Evolutionary conservation across 2,113 vertebrate species (phyloP).

Genomic region (Ciconia stormi): DNA sequence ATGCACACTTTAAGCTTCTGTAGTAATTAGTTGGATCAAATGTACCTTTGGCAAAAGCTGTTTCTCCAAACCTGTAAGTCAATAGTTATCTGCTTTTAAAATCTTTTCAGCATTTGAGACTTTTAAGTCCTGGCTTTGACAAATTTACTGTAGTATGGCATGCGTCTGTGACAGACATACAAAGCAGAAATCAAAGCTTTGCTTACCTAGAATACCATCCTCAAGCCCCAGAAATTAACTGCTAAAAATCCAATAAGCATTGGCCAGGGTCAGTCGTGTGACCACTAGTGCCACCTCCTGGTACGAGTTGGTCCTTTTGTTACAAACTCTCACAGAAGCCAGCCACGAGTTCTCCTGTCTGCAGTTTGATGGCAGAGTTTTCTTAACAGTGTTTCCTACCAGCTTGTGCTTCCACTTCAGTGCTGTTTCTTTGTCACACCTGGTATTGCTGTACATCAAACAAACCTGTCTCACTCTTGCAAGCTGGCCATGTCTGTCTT

Average conservation of each 20-base stretch:
- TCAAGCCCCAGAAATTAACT: background rate
- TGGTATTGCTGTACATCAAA: background rate
- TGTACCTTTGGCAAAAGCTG: background rate
- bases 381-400: background rate
- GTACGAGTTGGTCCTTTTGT: background rate
- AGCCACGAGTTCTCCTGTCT: background rate
- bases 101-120: background rate
- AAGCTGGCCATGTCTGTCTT: background rate
- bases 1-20: background rate
- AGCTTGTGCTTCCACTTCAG: background rate
- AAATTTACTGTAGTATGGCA: background rate
- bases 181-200: background rate
- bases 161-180: background rate
- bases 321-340: background rate
- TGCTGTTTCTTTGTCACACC: background rate
- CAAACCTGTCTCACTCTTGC: background rate
- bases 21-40: background rate
- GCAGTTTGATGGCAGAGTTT: background rate
- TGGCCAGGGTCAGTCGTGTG: background rate
- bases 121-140: background rate
- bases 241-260: fast-evolving
- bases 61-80: background rate
- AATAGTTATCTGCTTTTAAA: fast-evolving
- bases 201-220: background rate
- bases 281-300: background rate